Evolutionary conservation across 2,797 vertebrate genomes (phyloP).

Genomic region (Myotis planiceps): DNA sequence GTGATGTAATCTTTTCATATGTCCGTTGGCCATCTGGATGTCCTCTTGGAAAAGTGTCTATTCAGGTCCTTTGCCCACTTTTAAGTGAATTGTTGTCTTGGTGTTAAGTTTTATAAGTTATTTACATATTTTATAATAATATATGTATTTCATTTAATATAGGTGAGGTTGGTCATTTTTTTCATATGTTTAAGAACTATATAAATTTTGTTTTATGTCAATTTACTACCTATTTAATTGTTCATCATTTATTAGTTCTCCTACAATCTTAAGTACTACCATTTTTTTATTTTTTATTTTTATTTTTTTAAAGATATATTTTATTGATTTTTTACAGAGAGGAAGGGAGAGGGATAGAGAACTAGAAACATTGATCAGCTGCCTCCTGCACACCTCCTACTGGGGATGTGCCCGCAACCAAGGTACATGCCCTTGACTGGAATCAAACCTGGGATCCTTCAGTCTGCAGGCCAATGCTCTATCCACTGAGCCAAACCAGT

Average conservation of each 20-base stretch:
- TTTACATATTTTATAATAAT: background rate
- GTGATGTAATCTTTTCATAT: background rate
- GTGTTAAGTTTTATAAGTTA: background rate
- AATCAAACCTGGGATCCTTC: too few relatives aligned
- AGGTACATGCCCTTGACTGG: too few relatives aligned
- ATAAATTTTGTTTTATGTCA: conserved; percentile 41
- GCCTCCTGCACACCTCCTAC: too few relatives aligned
- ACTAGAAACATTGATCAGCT: too few relatives aligned
- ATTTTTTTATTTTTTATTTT: background rate
- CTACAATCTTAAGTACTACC: conserved; percentile 29
- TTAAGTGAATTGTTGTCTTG: background rate
- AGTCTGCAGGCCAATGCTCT: too few relatives aligned
- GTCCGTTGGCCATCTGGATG: background rate
- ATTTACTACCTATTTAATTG: background rate
- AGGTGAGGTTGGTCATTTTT: background rate
- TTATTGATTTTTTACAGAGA: too few relatives aligned
- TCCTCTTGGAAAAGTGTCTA: background rate
- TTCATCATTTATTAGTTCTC: background rate
- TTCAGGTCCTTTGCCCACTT: background rate
- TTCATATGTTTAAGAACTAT: background rate
- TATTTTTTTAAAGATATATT: too few relatives aligned
- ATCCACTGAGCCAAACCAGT: too few relatives aligned
- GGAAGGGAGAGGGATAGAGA: too few relatives aligned
- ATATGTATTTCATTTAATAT: background rate
- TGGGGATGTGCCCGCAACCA: too few relatives aligned